Conservation (phyloP, 2,113 vertebrate species). For the Empidonax traillii region DNA sequence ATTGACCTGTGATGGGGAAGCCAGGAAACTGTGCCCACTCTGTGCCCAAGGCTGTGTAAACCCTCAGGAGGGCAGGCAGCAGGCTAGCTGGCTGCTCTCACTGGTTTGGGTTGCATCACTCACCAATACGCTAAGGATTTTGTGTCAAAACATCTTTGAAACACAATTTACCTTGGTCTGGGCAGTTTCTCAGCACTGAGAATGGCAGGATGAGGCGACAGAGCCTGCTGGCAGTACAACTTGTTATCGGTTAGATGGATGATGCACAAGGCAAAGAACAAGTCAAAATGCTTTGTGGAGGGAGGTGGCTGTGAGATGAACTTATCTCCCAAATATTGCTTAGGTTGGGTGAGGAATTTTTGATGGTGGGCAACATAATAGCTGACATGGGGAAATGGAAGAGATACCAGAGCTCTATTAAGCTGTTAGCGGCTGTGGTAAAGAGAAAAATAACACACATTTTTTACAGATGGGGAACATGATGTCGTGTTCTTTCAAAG, state of each 20-base stretch:
- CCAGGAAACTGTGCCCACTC: neutral
- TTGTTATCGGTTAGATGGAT: accelerated
- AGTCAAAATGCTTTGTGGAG: neutral
- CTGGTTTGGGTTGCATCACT: neutral
- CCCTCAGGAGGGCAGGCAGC: neutral
- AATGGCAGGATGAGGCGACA: neutral
- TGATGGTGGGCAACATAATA: neutral
- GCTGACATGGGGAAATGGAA: neutral
- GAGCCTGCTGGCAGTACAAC: neutral
- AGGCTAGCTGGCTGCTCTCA: accelerated
- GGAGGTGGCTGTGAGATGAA: neutral
- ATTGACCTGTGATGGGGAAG: neutral
- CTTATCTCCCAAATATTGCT: neutral
- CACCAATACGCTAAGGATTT: neutral
- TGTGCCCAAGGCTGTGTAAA: neutral
- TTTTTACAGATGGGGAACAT: neutral
- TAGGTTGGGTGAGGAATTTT: neutral
- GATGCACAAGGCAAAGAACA: neutral
- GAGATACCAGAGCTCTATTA: neutral
- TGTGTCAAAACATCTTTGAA: neutral
- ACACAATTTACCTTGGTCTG: neutral
- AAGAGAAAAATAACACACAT: neutral
- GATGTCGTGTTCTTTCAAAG: neutral
- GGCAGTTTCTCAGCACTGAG: neutral
- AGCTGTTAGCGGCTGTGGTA: neutral